Base-by-base conservation (phyloP, 1,140 invertebrate genomes). In the Diachasma alloeum region DNA sequence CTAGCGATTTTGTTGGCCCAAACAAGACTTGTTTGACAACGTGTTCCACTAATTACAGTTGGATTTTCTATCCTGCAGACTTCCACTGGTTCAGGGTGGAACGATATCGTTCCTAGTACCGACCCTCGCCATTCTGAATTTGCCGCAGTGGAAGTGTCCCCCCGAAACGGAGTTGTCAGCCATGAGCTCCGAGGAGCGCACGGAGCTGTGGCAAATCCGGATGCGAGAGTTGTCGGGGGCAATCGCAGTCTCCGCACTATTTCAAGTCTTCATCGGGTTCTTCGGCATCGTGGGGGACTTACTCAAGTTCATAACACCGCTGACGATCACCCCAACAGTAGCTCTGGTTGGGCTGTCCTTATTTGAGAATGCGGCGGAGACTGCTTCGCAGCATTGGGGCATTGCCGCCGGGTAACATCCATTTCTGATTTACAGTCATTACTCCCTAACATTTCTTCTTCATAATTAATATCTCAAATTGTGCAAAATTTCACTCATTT, bases 91-190 rank as follows among this genome's bases (percentile, higher is more conserved):
- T 39, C 93, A 94, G 87, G 96, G 96, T 4, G 94, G 95, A 0
- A 96, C 95, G 0, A 96, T 97, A 81, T 94, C 95, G 0, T 97
- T 97, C 88, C 85, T 97, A 15, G 93, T 96, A 4, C 96, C 96
- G 0, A 95, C 95, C 0, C 85, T 97, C n/a, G 95, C 96, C 0
- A 95, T 97, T 81, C 89, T 97, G 1, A 92, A 91, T 77, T 87
- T 96, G 56, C 94, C 95, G 0, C 90, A 92, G 78, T 96, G 94
- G 95, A 91, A 94, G 80, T 97, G 96, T 84, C 96, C 96, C 0
- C 79, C 87, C 0, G 75, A 84, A 0, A 89, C 90, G 0, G 82
- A 88, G 13, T 78, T 95, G 9, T 85, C 88, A 4, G 87, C 89
- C n/a, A 92, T 94, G 91, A 87, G 90, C 0, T 76, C 83, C 0